These are phyloP conservation scores for Amblyopsis rosae DNA, from an alignment of 2,113 vertebrate genomes.

Conservation along the genomic window DNA sequence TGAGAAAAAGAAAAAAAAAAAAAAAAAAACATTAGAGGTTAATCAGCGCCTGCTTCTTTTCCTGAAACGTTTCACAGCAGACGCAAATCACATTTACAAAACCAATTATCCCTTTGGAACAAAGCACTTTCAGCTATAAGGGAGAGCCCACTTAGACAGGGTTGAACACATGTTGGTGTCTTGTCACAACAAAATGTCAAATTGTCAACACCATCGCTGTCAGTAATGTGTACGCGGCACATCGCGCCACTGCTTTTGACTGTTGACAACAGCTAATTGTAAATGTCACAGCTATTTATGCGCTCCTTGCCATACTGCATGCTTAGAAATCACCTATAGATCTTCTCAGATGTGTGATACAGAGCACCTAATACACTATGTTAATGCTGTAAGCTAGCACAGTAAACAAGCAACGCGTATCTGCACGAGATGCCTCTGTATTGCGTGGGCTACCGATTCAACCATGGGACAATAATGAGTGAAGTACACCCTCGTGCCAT, in stretches of 20 bases:
- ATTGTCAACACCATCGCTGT: constrained; percentile 65
- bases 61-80: constrained; percentile 25
- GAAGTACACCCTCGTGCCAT: constrained; percentile 17
- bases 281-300: constrained; percentile 69
- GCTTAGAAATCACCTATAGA: constrained; percentile 66
- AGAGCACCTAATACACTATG: constrained; percentile 11
- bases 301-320: constrained; percentile 25
- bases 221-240: constrained; percentile 70
- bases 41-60: constrained; percentile 47
- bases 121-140: constrained; percentile 51
- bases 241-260: constrained; percentile 66
- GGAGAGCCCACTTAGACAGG: constrained; percentile 59
- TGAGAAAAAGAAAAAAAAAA: constrained; percentile 31
- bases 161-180: constrained; percentile 62
- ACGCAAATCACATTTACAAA: constrained; percentile 50
- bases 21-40: constrained; percentile 59
- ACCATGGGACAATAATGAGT: constrained; percentile 6
- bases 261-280: constrained; percentile 75
- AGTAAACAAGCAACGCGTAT: constrained; percentile 17
- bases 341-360: constrained; percentile 45
- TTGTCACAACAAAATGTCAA: constrained; percentile 68
- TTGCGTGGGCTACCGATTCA: constrained; percentile 7
- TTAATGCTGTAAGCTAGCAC: too few relatives aligned
- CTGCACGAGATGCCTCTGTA: constrained; percentile 20
- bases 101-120: constrained; percentile 70